These are phyloP conservation scores for Leptatherina wallacei DNA, from an alignment of 2,797 vertebrate genomes.

Conservation along the genomic window DNA sequence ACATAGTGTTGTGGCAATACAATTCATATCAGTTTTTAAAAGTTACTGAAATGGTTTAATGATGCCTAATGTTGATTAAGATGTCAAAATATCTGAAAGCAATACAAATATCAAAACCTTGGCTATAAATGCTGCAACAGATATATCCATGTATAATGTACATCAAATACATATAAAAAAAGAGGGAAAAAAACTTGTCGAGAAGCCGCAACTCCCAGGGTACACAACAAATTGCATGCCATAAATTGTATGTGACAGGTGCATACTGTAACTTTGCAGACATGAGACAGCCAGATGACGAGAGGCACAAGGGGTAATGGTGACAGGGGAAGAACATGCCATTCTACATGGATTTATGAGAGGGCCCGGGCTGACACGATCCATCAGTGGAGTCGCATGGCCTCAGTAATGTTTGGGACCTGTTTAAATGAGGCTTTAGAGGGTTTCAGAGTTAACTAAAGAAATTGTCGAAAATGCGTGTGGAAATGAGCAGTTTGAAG, in stretches of 20 bases:
- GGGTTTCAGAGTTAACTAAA: constrained; percentile 31
- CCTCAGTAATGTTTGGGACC: constrained; percentile 58
- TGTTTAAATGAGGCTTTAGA: constrained; percentile 38
- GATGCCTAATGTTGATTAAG: background rate
- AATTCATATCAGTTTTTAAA: background rate
- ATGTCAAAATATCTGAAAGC: constrained; percentile 6
- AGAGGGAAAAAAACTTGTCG: constrained; percentile 46
- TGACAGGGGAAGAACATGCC: constrained; percentile 77
- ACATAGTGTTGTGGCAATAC: background rate
- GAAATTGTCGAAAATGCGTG: constrained; percentile 34
- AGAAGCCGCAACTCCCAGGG: constrained; percentile 66
- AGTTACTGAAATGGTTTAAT: background rate
- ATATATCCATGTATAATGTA: constrained; percentile 29
- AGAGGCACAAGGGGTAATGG: constrained; percentile 75
- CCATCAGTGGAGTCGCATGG: constrained; percentile 65
- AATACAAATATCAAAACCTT: constrained; percentile 14
- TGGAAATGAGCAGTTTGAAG: constrained; percentile 55
- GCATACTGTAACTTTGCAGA: constrained; percentile 76
- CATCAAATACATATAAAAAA: constrained; percentile 32
- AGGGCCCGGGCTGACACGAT: constrained; percentile 59
- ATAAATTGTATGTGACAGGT: constrained; percentile 79
- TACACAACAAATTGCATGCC: constrained; percentile 72
- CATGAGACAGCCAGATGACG: constrained; percentile 77
- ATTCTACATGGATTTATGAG: constrained; percentile 77
- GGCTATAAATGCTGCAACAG: constrained; percentile 12